Base-by-base conservation (phyloP, 2,113 vertebrate species). In the Chlamydotis undulata region DNA sequence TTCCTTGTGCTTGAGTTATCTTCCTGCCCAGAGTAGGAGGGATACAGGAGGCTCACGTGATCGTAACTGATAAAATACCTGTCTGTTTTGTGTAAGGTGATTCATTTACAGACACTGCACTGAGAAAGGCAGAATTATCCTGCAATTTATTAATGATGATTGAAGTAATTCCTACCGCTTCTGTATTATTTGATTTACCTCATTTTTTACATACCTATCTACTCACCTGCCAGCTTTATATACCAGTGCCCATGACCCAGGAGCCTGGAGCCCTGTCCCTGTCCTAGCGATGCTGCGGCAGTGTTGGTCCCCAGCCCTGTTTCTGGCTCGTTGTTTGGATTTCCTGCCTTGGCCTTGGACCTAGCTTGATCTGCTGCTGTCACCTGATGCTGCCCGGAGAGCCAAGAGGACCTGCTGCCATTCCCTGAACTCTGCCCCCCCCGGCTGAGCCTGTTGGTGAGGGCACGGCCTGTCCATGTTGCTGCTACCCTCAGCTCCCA, bases 71-170 rank as follows among this genome's bases (percentile, higher is more conserved):
- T 53, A 77, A 95, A 93, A 39, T 87, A 92, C 87, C 95, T 91
- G 71, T 63, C 71, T 83, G 50, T 69, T 91, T 78, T 76, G 87
- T 47, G 16, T 35, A 43, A 88, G 69, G 47, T 28, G 87, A 84
- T 94, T 77, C 67, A 77, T 88, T 73, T 96, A 94, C 9, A 28
- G 73, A 77, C 41, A 64, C 60, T 89, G 45, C 76, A 80, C 43
- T 25, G 52, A 69, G 57, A 79, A 81, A 92, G 64, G 35, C 55
- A 85, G 77, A 61, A 60, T 56, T 77, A 68, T 39, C 31, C 83
- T 84, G 45, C n/a, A 28, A 86, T 85, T 92, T 92, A 90, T 94
- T 94, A 83, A 88, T 90, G 83, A 82, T 67, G 41, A 85, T 91
- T 94, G 91, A 94, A 96, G 60, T 73, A 23, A 83, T 49, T 35